Base-by-base conservation (phyloP, 2,797 vertebrate genomes). In the Lindbergichthys nudifrons region DNA sequence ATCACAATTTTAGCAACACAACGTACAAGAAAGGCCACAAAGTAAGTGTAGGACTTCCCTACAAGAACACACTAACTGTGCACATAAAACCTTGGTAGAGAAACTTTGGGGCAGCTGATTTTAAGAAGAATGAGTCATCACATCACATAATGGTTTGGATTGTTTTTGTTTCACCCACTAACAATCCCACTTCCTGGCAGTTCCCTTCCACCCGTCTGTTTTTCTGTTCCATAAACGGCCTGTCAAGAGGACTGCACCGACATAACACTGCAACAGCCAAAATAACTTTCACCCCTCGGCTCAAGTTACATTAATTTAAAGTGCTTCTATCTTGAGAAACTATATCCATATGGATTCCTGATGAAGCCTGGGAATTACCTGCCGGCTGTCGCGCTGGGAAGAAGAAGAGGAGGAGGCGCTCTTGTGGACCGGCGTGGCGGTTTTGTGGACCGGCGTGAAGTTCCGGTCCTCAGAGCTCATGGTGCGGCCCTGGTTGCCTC, bases 381-480 rank as follows among this genome's bases (percentile, higher is more conserved):
- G 98, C 78, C 96, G 96, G 89, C 96, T 97, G 82, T 99, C 98
- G 53, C 97, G 96, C 87, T 99, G 98, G 75, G 97, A 98, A 0
- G 97, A 97, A 0, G 95, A 95, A 2, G 97, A 98, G 21, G 96
- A 97, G 19, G 97, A 99, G 89, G 94, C 95, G 92, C 96, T 99
- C 96, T 97, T 97, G 75, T 99, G 98, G 67, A 97, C 96, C 2
- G 97, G 97, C n/a, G 97, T 98, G 83, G 96, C 93, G 43, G 85
- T 95, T 92, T 96, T 99, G 91, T 96, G 96, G 91, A 94, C 92
- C 65, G 95, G 95, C 60, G 93, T 96, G 81, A 91, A 67, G 87
- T 89, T 93, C 91, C 96, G 96, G 86, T 99, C 98, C 87, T 99
- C 98, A 13, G 97, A 94, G 94, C 96, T 99, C 96, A 97, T 93